Base-by-base conservation (phyloP, 2,113 vertebrate genomes). In the Phalacrocorax brasilianus region DNA sequence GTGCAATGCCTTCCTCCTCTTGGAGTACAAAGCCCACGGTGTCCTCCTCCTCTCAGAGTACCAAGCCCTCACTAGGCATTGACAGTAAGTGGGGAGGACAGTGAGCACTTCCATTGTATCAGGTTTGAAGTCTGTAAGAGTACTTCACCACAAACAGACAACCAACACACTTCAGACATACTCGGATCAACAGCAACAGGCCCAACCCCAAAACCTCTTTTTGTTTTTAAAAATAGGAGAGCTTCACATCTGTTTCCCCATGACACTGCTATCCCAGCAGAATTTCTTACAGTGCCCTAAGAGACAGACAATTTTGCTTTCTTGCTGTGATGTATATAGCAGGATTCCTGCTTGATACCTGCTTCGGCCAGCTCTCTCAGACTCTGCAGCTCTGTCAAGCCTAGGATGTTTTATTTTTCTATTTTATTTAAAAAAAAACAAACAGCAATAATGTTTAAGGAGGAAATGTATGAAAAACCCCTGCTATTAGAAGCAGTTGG, bases 11-110 rank as follows among this genome's bases (percentile, higher is more conserved):
- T 11, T 58, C 20, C 10, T 17, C 7, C 33, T 40, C 44, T 53
- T 16, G 0, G 22, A 33, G 20, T 6, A 9, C 3, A 11, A 33
- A 47, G 19, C 27, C 12, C 26, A 63, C 9, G 0, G 42, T 22
- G 42, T 17, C 30, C 9, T 58, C 23, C 8, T 23, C 8, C 38
- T 40, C 44, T 53, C 19, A 0, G 22, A 38, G 17, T 6, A 9
- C 3, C 11, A 33, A 47, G 19, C 27, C 12, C 26, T 75, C 9
- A 0, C 13, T 30, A n/a, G 62, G 6, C 49, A 15, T 4, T 22
- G 28, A 9, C 16, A 12, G 9, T 23, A 27, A 44, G 15, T 5
- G 14, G 19, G 13, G 8, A 33, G 18, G 30, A 49, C 45, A 49
- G 30, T 0, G 1, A 55, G 47, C 6, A 28, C 15, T 42, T 27